Conservation (phyloP, 53 echinoderm and acorn worm genomes). For the Stichopus horrens region DNA sequence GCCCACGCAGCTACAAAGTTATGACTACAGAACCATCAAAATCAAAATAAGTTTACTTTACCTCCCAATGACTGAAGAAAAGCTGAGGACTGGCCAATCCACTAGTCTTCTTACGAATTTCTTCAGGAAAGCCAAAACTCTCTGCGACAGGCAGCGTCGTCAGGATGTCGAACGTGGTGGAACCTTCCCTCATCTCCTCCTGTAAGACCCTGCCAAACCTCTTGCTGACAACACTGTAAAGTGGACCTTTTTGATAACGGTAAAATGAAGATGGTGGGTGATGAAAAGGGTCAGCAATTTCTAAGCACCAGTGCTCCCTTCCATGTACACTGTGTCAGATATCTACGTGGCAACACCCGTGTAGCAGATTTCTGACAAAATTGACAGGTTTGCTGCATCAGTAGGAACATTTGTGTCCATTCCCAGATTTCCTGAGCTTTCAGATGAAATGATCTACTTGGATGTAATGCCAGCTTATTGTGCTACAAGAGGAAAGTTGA, state of each 20-base stretch:
- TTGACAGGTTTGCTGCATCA: no score
- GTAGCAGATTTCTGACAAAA: no score
- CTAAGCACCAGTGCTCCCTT: slow-evolving; percentile 63
- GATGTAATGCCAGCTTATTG: no score
- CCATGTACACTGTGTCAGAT: no score
- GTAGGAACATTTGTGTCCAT: no score
- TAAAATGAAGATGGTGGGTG: neutral
- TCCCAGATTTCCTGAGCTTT: no score
- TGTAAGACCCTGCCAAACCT: slow-evolving; percentile 78
- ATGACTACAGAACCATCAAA: neutral
- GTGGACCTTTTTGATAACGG: slow-evolving; percentile 65
- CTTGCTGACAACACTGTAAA: slow-evolving; percentile 85
- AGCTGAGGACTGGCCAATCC: slow-evolving; percentile 97
- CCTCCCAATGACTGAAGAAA: slow-evolving; percentile 99
- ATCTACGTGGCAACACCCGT: no score
- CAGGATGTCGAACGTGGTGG: slow-evolving; percentile 83
- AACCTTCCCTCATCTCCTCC: slow-evolving; percentile 97
- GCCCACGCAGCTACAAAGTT: no score
- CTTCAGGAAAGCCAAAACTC: slow-evolving; percentile 97
- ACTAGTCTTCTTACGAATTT: slow-evolving; percentile 92
- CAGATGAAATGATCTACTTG: no score
- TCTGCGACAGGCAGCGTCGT: slow-evolving; percentile 91
- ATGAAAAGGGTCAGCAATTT: neutral
- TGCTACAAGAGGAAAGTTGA: no score
- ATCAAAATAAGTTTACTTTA: slow-evolving; percentile 6